Conservation (phyloP, 2,797 vertebrate species). For the Sebastes steindachneri region DNA sequence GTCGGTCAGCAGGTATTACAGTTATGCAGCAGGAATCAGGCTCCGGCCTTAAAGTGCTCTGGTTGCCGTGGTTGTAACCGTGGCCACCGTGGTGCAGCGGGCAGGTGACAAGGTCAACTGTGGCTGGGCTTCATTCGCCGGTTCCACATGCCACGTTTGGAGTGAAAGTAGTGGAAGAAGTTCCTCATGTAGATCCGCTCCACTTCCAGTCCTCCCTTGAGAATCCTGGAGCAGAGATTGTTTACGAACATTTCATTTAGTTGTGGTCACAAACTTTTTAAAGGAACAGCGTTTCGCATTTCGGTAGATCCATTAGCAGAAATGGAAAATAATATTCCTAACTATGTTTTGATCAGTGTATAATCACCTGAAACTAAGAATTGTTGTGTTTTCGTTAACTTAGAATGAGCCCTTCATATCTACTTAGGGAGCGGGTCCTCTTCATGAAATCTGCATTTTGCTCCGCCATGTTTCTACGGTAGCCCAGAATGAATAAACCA, state of each 20-base stretch:
- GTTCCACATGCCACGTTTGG: conserved; percentile 98
- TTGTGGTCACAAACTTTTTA: neutral
- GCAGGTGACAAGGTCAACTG: conserved; percentile 44
- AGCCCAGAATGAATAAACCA: no score
- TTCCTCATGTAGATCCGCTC: conserved; percentile 93
- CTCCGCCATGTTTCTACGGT: no score
- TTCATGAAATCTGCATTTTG: no score
- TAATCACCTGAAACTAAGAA: no score
- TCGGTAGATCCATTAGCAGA: no score
- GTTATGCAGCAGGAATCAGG: conserved; percentile 2
- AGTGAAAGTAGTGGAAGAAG: conserved; percentile 94
- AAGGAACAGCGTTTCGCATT: neutral
- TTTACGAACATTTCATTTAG: neutral
- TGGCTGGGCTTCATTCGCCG: conserved; percentile 55
- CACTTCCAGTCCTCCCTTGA: conserved; percentile 93
- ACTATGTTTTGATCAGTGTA: no score
- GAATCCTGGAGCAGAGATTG: conserved; percentile 81
- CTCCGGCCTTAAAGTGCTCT: conserved; percentile 66
- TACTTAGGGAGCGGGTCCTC: no score
- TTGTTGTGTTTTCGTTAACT: no score
- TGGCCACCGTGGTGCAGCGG: conserved; percentile 7
- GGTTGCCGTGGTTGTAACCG: conserved; percentile 33
- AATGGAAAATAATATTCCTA: no score
- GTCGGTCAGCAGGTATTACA: conserved; percentile 18
- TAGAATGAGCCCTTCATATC: no score